Evolutionary conservation across 2,797 vertebrate species (phyloP), one percentile per base, ranked within the genome.

Genomic region (Rhinatrema bivittatum): DNA sequence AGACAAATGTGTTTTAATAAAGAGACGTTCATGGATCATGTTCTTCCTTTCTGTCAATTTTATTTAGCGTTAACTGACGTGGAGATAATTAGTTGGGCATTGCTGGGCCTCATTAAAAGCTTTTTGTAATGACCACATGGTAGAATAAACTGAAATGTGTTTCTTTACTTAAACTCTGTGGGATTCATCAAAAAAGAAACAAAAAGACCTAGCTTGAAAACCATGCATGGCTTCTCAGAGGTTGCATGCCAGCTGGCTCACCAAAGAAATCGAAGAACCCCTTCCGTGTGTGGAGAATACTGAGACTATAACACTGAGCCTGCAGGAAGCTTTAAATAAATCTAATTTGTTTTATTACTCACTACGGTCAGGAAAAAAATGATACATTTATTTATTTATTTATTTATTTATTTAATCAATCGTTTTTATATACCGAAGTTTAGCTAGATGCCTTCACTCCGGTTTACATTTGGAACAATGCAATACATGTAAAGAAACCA

Each of bases 11-110:
- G 62, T 87, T 82, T 89, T 89, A 90, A 91, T 91, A 90, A 87
- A 79, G 63, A 81, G 84, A 82, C 78, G 76, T 82, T 72, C 76
- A 71, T 69, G 73, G 67, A 60, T 79, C 73, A 70, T 70, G 68
- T 74, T 71, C 70, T 72, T 81, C 78, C 79, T 81, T 81, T 72
- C 76, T 86, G 85, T 87, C 89, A 89, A 85, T 88, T 89, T 89
- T 90, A 90, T 94, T 94, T 91, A 84, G 87, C 89, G 86, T 84
- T 70, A 85, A 80, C 87, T 79, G 86, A 85, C 70, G 56, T 73
- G 53, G 59, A 11, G 26, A 73, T 81, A 82, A 81, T 82, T 82
- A 79, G 75, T 80, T 77, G 74, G 74, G 62, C 64, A 81, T 84
- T 80, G 77, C 75, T 65, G 50, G 67, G 65, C 72, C n/a, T 81